Evolutionary conservation across 2,113 vertebrate genomes (phyloP), one percentile per base, ranked within the genome.

Genomic region (Uria lomvia): DNA sequence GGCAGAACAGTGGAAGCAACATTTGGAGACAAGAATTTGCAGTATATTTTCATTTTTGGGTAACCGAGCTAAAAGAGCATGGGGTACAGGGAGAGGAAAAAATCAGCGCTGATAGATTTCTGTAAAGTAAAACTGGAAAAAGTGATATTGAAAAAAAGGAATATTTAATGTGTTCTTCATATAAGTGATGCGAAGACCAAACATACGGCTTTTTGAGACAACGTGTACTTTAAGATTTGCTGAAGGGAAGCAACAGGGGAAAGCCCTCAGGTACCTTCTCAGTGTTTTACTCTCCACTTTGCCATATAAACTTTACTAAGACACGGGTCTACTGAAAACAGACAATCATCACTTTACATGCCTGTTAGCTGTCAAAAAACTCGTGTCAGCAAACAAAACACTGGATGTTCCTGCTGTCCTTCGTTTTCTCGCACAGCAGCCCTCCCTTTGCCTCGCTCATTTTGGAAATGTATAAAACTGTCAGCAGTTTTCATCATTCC

Each of bases 21-120:
- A 91, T 94, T 94, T 86, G 75, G 63, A 90, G 79, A 76, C 45
- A 86, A 88, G 68, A 94, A 90, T 92, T 86, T 86, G 62, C 47
- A 82, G 53, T 56, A 22, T 56, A 92, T 82, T 88, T 94, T 92
- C 83, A 84, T 47, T 45, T 86, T 84, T 4, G 86, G 72, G 50
- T 94, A 88, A 88, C 38, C 36, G 40, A 95, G 38, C 45, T 67
- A 70, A 67, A 88, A 73, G 75, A 56, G 27, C n/a, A 52, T 0
- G 15, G n/a, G 65, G 49, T 40, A 70, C 5, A 70, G 62, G 38
- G 30, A 90, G 49, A 76, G 21, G 52, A 82, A 29, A 43, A 79
- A 79, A 68, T 3, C 38, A 45, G 34, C 27, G 18, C 32, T 29
- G 58, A 86, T 6, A 73, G 24, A 79, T 40, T 68, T 10, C 62